These are phyloP conservation scores for Limnephilus lunatus DNA, from an alignment of 2,888 invertebrate genomes.

Conservation along the genomic window DNA sequence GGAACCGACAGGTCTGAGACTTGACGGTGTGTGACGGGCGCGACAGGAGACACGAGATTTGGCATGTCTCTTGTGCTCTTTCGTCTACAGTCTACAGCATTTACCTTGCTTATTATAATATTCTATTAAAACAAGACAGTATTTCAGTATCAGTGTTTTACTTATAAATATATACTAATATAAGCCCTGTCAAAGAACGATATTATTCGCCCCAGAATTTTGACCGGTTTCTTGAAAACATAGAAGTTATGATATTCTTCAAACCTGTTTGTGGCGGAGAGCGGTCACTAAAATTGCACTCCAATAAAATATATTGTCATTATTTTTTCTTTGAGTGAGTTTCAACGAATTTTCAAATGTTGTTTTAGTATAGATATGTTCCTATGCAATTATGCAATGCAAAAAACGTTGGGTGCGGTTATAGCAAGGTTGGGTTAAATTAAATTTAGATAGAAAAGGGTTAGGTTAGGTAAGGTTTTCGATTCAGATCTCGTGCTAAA, in stretches of 20 bases:
- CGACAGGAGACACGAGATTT: constrained; percentile 36
- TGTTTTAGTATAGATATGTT: not conserved
- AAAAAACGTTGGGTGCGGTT: not conserved
- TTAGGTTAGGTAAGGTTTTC: not conserved
- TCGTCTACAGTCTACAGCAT: not conserved
- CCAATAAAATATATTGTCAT: not conserved
- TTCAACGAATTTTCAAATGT: not conserved
- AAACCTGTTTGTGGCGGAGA: not conserved
- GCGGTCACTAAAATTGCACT: not conserved
- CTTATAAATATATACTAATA: not conserved
- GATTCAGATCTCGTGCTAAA: too few species aligned
- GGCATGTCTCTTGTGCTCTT: constrained; percentile 29
- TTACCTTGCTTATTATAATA: constrained; percentile 2
- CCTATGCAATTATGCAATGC: not conserved
- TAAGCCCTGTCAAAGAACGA: not conserved
- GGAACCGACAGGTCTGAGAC: constrained; percentile 13
- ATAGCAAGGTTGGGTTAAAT: not conserved
- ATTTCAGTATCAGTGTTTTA: not conserved
- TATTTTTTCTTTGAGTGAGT: not conserved
- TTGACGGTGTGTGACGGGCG: constrained; percentile 26
- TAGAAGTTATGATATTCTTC: not conserved
- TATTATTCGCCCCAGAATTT: not conserved
- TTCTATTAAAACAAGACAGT: not conserved
- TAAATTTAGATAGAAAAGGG: not conserved
- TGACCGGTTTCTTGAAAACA: not conserved